Conservation (phyloP, 2,888 invertebrate species). For the Tolmerus cingulatus region DNA sequence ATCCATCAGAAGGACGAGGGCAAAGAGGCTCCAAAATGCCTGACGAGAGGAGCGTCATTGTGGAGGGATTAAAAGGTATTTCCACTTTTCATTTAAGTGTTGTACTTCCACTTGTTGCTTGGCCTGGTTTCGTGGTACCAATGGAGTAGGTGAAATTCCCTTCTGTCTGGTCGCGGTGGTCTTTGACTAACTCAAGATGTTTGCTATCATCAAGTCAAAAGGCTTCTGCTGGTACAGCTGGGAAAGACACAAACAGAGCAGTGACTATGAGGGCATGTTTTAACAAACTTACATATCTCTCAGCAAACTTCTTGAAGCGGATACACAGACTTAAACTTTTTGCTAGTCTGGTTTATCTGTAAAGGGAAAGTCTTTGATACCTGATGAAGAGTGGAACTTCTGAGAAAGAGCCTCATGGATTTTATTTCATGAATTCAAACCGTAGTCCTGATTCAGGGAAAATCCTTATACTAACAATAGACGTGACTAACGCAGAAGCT, state of each 20-base stretch:
- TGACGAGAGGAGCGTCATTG: constrained; percentile 52
- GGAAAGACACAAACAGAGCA: neutral
- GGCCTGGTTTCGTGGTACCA: neutral
- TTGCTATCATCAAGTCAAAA: neutral
- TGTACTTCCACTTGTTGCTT: constrained; percentile 38
- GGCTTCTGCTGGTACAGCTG: neutral
- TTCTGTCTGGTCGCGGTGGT: neutral
- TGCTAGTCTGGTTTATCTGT: neutral
- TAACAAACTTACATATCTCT: neutral
- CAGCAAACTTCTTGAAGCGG: neutral
- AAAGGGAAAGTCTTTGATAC: neutral
- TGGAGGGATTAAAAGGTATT: constrained; percentile 52
- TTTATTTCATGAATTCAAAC: neutral
- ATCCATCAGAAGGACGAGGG: neutral
- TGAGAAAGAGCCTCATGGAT: neutral
- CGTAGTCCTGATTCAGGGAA: neutral
- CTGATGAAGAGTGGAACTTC: neutral
- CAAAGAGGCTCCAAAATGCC: constrained; percentile 49
- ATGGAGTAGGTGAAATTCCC: neutral
- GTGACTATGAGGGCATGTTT: neutral
- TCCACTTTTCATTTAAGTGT: constrained; percentile 9
- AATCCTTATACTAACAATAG: neutral
- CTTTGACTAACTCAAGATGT: neutral
- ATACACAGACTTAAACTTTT: neutral
- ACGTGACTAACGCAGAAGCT: neutral